A percentile compares a stretch with the other conserved stretches of the same genome.
phyloP scores from a whole-genome alignment of 2,797 vertebrate genomes.

The Perdix hodgsoniae region DNA sequence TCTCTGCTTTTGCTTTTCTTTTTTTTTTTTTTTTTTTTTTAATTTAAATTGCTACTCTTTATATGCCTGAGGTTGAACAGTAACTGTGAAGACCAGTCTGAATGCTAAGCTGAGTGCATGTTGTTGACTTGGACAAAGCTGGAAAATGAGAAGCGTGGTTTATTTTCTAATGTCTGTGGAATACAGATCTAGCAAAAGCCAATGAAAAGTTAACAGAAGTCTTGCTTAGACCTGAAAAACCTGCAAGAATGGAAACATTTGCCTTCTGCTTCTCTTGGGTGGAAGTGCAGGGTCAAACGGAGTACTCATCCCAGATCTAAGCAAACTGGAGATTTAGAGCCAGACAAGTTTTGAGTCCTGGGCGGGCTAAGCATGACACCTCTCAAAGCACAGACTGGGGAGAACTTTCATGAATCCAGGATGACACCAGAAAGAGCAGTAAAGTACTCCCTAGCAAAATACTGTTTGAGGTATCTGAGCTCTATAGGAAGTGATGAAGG shows the following conservation, averaged over 20 bases:
- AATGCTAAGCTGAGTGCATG: not conserved
- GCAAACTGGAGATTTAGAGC: not conserved
- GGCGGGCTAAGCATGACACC: not conserved
- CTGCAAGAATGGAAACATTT: not conserved
- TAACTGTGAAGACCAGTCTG: not conserved
- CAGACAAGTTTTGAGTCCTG: not conserved
- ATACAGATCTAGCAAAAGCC: not conserved
- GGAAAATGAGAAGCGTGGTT: not conserved
- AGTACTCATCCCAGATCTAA: not conserved
- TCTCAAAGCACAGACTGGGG: not conserved
- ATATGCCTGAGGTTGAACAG: not conserved
- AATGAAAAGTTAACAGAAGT: not conserved
- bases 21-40: no score
- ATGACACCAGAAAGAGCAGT: not conserved
- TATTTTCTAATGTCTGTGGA: not conserved
- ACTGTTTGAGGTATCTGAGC: not conserved
- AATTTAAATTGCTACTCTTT: not conserved
- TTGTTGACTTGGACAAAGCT: not conserved
- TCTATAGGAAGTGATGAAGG: not conserved
- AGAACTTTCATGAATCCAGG: not conserved
- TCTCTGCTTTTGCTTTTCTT: not conserved
- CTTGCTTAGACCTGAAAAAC: not conserved
- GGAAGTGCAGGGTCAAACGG: not conserved
- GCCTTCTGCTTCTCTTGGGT: not conserved
- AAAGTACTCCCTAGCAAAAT: not conserved